A percentile compares a stretch with the other conserved stretches of the same genome.
Evolutionary conservation across 2,113 vertebrate genomes (phyloP).

Genomic region (Vidua macroura): DNA sequence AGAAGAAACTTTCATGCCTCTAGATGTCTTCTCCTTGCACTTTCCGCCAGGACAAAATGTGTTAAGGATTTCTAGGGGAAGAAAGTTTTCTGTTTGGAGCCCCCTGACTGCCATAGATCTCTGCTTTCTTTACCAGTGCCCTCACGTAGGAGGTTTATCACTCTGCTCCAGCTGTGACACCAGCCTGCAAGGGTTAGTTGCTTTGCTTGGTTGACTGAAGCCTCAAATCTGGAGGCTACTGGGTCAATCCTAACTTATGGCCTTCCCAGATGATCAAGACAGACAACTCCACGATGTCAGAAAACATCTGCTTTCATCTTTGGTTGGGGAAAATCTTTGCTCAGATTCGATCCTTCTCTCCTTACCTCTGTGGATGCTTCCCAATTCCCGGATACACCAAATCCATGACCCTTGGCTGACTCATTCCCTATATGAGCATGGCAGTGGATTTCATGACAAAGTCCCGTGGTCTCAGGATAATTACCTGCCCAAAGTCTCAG

Average conservation of each 20-base stretch:
- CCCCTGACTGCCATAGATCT: neutral
- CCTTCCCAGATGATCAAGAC: constrained; percentile 4
- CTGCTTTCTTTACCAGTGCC: neutral
- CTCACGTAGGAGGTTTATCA: neutral
- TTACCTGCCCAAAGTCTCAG: constrained; percentile 64
- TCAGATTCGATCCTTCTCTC: constrained; percentile 2
- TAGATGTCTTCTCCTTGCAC: neutral
- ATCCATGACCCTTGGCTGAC: constrained; percentile 13
- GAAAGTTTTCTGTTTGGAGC: neutral
- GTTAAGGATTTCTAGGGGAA: neutral
- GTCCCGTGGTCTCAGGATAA: constrained; percentile 49
- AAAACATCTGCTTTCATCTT: constrained; percentile 14
- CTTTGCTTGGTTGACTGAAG: constrained; percentile 43
- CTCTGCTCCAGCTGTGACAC: constrained; percentile 43
- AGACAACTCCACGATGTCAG: neutral
- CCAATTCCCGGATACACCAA: neutral
- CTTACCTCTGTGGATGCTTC: neutral
- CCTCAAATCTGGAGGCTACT: constrained; percentile 7
- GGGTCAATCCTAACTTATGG: constrained; percentile 8
- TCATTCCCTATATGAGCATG: neutral
- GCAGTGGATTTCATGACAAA: constrained; percentile 53
- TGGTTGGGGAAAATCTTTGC: neutral
- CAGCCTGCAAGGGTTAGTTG: constrained; percentile 28
- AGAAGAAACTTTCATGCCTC: neutral
- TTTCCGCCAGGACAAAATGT: neutral